Evolutionary conservation across 1,140 invertebrate genomes (phyloP), one percentile per base, ranked within the genome.

Genomic region (Bombus balteatus): DNA sequence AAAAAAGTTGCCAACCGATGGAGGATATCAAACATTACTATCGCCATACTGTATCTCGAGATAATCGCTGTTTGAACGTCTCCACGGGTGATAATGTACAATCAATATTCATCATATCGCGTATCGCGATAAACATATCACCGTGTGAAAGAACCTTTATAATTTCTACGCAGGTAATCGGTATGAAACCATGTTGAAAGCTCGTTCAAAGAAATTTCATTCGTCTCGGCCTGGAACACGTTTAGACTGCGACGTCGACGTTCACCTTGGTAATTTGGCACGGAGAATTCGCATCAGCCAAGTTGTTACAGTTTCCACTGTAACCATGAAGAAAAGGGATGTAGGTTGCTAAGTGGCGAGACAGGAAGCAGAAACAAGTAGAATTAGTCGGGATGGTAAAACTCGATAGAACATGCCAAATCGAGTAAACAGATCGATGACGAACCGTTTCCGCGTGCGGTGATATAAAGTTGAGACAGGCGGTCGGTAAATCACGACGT

Each of bases 391-490:
- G 74, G 72, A 83, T 10, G 18, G 70, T n/a, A 22, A 4, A 74
- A n/a, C 47, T 39, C 57, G 43, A 88, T 74, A 25, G 12, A 47
- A 37, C 57, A 83, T 3, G 47, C 25, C n/a, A 15, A 53, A 89
- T 89, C 83, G 47, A 34, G 81, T 90, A 90, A 90, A 90, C 88
- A 87, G 80, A 57, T 89, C 76, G 83, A 70, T 81, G 85, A 81
- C 66, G 70, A 74, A 78, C 62, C 79, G 80, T 22, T 83, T 74
- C 37, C 66, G 81, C 32, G 74, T 72, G 15, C 25, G 18, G 22
- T 18, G 74, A 84, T 72, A 74, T 66, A 81, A 87, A 86, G 62
- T 87, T 68, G 25, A 70, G 28, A 37, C 66, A 47, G 41, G 6
- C 43, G 53, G 28, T 10, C 28, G 13, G 57, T 77, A 86, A 89